These are phyloP conservation scores for Drosophila albomicans DNA, from an alignment of 1,140 invertebrate species.

Conservation along the genomic window DNA sequence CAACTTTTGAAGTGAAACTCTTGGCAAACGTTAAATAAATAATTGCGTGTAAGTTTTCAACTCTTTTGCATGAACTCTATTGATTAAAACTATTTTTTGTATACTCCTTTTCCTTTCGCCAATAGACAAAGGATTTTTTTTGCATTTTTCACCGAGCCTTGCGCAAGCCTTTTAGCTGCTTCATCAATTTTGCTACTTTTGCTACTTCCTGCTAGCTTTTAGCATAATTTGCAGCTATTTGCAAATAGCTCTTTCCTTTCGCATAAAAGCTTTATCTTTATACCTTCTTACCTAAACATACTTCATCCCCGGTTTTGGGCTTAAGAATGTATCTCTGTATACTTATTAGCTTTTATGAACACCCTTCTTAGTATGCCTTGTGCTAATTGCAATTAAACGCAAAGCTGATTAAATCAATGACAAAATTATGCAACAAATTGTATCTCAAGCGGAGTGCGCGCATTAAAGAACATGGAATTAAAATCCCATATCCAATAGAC, in stretches of 20 bases:
- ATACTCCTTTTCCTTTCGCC: no score
- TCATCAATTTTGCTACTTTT: background rate
- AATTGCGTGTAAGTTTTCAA: no score
- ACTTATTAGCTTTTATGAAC: background rate
- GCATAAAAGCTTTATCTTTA: background rate
- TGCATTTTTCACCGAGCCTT: no score
- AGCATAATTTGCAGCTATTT: background rate
- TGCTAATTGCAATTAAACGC: slow-evolving; percentile 66
- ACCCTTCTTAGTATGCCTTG: background rate
- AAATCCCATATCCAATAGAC: slow-evolving; percentile 42
- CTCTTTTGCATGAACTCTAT: no score
- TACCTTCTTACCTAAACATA: background rate
- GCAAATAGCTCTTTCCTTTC: background rate
- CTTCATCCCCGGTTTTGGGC: background rate
- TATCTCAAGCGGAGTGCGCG: slow-evolving; percentile 7
- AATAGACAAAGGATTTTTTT: no score
- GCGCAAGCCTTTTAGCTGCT: no score
- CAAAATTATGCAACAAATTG: slow-evolving; percentile 62
- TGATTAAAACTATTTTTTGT: no score
- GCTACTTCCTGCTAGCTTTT: background rate
- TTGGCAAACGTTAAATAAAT: no score
- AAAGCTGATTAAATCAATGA: slow-evolving; percentile 77
- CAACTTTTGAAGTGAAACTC: no score
- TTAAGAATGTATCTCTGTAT: background rate
- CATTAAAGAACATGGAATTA: slow-evolving; percentile 21